Percentiles rank a stretch among this genome's conserved stretches.
Evolutionary conservation across 2,888 invertebrate species (phyloP).

Genomic region (Ophioninae sp.): DNA sequence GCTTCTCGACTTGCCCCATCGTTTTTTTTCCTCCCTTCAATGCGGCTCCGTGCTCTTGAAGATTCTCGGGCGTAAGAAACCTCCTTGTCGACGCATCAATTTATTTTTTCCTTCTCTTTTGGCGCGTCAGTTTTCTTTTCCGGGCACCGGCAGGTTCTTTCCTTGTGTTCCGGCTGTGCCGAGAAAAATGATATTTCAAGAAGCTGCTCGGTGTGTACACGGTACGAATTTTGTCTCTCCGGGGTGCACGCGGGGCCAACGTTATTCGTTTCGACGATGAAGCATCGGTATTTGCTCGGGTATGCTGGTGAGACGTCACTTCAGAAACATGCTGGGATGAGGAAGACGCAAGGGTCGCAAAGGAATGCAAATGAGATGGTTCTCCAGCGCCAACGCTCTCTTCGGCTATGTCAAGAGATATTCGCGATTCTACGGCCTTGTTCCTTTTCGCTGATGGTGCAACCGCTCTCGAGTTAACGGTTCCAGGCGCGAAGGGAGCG

Average conservation of each 20-base stretch:
- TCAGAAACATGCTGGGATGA: conserved; percentile 46
- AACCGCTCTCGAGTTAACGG: conserved; percentile 39
- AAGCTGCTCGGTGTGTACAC: conserved; percentile 16
- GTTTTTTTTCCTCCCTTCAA: background rate
- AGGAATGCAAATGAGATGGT: conserved; percentile 69
- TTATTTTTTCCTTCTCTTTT: background rate
- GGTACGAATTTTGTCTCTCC: background rate
- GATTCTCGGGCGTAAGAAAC: background rate
- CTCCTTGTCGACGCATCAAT: background rate
- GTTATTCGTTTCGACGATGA: conserved; percentile 56
- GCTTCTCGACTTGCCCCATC: background rate
- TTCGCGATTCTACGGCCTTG: conserved; percentile 17
- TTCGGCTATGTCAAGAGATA: conserved; percentile 35
- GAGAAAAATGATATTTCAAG: conserved; percentile 46
- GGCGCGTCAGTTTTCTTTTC: background rate
- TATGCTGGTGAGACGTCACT: conserved; percentile 58
- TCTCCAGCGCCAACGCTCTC: conserved; percentile 34
- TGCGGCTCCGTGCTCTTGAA: background rate
- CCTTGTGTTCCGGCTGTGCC: conserved; percentile 14
- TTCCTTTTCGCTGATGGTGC: conserved; percentile 38
- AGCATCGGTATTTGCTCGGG: conserved; percentile 65
- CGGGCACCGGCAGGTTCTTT: background rate
- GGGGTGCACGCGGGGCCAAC: conserved; percentile 15
- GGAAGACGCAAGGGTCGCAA: conserved; percentile 65
- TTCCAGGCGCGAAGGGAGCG: conserved; percentile 57